Evolutionary conservation across 2,888 invertebrate species (phyloP).

Genomic region (Cephus spinipes): DNA sequence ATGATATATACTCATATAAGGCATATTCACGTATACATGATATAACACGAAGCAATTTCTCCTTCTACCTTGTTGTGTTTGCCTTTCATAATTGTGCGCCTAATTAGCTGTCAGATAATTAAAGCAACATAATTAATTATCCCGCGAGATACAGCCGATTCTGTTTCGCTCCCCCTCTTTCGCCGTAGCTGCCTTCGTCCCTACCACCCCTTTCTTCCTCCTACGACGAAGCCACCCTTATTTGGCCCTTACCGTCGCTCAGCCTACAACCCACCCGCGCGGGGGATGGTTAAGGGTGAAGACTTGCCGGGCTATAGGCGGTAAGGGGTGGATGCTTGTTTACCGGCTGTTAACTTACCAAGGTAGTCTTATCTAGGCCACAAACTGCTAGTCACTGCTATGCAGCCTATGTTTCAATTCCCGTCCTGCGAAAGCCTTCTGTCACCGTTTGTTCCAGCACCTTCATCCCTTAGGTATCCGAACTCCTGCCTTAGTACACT

Average conservation of each 20-base stretch:
- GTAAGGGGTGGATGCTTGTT: constrained; percentile 11
- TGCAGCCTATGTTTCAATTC: neutral
- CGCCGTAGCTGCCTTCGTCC: neutral
- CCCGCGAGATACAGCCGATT: constrained; percentile 26
- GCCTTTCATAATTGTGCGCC: constrained; percentile 55
- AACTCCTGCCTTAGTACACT: neutral
- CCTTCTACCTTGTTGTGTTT: constrained; percentile 43
- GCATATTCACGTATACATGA: neutral
- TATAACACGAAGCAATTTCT: constrained; percentile 2
- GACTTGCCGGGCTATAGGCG: constrained; percentile 2
- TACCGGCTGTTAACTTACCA: constrained; percentile 16
- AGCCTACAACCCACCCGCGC: neutral
- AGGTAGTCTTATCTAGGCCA: constrained; percentile 23
- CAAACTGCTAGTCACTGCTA: constrained; percentile 13
- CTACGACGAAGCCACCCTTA: neutral
- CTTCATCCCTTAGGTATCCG: neutral
- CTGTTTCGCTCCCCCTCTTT: constrained; percentile 5
- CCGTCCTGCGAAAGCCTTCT: neutral
- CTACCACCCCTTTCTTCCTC: neutral
- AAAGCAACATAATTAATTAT: constrained; percentile 57
- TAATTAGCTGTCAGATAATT: constrained; percentile 56
- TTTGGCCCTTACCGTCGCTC: neutral
- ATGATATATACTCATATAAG: neutral
- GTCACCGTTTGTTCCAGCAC: neutral
- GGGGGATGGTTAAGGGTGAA: neutral